These are phyloP conservation scores for Scophthalmus maximus DNA, from an alignment of 2,113 vertebrate species.

Conservation along the genomic window DNA sequence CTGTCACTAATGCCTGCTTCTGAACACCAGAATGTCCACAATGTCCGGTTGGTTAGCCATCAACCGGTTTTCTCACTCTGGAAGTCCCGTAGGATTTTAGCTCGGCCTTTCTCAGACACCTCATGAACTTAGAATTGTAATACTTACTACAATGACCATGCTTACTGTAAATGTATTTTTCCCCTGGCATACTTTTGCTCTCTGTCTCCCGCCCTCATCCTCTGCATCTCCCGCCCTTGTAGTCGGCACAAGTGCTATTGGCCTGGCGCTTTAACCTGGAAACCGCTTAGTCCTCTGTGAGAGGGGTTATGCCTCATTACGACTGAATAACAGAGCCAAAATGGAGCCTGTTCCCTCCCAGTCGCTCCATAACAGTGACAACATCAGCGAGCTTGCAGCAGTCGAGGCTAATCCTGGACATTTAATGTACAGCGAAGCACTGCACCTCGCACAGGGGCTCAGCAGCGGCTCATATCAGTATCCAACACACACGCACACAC, in stretches of 20 bases:
- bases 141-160: no score
- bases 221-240: conserved; percentile 16
- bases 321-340: conserved; percentile 65
- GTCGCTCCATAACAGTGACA: conserved; percentile 64
- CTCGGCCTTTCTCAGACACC: no score
- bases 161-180: no score
- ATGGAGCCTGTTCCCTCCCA: conserved; percentile 64
- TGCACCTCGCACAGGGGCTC: conserved; percentile 62
- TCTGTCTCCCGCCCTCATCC: neutral
- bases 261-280: conserved; percentile 52
- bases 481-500: conserved; percentile 39
- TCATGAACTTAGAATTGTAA: no score
- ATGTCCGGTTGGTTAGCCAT: no score
- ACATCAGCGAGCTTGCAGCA: conserved; percentile 67
- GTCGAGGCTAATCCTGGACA: conserved; percentile 66
- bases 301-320: conserved; percentile 73
- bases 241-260: conserved; percentile 38
- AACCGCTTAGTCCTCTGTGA: conserved; percentile 53
- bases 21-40: no score
- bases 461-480: conserved; percentile 58
- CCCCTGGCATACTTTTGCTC: neutral
- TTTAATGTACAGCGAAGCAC: conserved; percentile 74
- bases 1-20: no score
- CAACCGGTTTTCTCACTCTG: no score
- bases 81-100: no score